Evolutionary conservation across 2,888 invertebrate genomes (phyloP), one percentile per base, ranked within the genome.

Genomic region (Taenaris catops): DNA sequence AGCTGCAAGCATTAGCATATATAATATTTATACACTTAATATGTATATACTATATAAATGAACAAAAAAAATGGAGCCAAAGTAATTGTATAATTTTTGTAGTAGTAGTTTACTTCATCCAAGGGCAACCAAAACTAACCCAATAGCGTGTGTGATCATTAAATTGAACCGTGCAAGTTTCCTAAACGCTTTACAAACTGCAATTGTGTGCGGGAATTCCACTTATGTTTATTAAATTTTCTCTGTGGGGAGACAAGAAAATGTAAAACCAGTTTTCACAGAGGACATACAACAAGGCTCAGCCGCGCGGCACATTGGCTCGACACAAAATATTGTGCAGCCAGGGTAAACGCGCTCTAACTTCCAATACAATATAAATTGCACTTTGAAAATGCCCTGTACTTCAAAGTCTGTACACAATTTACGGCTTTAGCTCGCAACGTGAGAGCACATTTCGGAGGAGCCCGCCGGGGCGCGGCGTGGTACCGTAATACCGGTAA

Each of bases 311-410:
- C 64, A 70, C 75, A 68, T 70, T 68, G 74, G 63, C 63, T 52
- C 63, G 56, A 63, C 70, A 75, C 75, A 79, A 81, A 81, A 79
- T 79, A 80, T 76, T 71, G 73, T 72, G 64, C 71, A 65, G 61
- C 59, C 55, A 49, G 65, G 56, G 70, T 72, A 72, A 78, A 71
- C 70, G 51, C 50, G 72, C 67, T 76, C 70, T 71, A 74, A 74
- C 74, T 78, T 80, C 78, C 83, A 81, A 84, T 83, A 84, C 81
- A 81, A 80, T 78, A 86, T 84, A 84, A 86, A 86, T 84, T 84
- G 86, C 84, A 83, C 78, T 81, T 76, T 78, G 74, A 78, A 86
- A 80, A 84, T 75, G 66, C 58, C 69, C 67, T 60, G 71, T 72
- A 70, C 62, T 67, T 70, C 61, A 74, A 58, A 59, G 48, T 54